Evolutionary conservation across 1,140 invertebrate species (phyloP), one percentile per base, ranked within the genome.

Genomic region (Telenomus remus): DNA sequence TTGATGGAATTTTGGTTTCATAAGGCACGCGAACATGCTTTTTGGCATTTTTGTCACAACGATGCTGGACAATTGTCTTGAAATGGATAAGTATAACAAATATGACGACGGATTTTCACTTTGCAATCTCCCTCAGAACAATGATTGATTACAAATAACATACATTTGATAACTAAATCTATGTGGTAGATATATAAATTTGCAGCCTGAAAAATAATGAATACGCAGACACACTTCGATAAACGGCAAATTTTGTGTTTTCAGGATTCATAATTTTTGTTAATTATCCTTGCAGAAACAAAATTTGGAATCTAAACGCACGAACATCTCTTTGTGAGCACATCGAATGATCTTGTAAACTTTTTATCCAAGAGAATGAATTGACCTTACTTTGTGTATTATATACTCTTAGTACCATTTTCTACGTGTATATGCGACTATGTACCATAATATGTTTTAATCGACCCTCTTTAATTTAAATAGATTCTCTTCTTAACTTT

Each of bases 401-500:
- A 63, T 78, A 78, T 78, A 79, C 76, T 75, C 71, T 79, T 75
- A 79, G 76, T 75, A 75, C 76, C 71, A 74, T 78, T 76, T 73
- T 71, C 71, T 80, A 74, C 76, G 66, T 76, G 70, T 78, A 66
- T 74, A 75, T 80, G 55, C 66, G 71, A 75, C 64, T 75, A 78
- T 78, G 72, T 79, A 75, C 72, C 65, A 64, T 76, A 57, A 72
- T 72, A 79, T 63, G 69, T 78, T 73, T 35, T 59, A 68, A 69
- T 54, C 12, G 72, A 79, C 57, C 66, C 82, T 65, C 81, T 73
- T 54, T 56, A 79, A 82, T 81, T 82, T 82, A 81, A 82, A 13
- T 7, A 13, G 43, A 44, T 44, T 44, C 37, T 39, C 37, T 39
- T 39, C 37, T 39, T 6, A 27, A 27, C 2, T 27, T 27, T 1